Evolutionary conservation across 2,888 invertebrate species (phyloP).

Genomic region (Catocala fraxini): DNA sequence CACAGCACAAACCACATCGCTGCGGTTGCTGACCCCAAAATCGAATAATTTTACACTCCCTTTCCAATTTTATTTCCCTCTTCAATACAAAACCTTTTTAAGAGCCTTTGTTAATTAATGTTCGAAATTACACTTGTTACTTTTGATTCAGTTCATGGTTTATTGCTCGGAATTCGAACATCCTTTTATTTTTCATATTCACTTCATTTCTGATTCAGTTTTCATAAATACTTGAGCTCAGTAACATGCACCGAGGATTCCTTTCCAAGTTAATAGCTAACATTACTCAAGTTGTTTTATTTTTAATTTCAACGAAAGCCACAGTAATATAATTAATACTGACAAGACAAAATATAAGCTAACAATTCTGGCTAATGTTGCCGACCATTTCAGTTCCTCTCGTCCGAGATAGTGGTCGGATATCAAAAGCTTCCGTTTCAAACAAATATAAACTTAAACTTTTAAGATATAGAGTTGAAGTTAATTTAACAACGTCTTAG

Average conservation of each 20-base stretch:
- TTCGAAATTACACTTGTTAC: not conserved
- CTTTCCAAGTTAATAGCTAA: conserved; percentile 26
- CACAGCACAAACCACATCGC: conserved; percentile 2
- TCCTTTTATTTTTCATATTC: not conserved
- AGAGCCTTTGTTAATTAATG: conserved; percentile 8
- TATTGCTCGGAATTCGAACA: not conserved
- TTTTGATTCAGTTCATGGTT: not conserved
- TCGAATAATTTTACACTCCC: conserved; percentile 10
- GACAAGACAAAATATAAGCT: conserved; percentile 20
- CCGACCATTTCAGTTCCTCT: conserved; percentile 35
- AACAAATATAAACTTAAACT: conserved; percentile 11
- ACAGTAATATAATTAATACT: conserved; percentile 15
- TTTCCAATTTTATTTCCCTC: conserved; percentile 4
- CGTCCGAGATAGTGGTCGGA: conserved; percentile 22
- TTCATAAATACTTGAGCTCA: not conserved
- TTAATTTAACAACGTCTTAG: not conserved
- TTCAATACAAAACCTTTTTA: conserved; percentile 4
- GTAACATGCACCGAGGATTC: conserved; percentile 21
- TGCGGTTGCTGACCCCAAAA: conserved; percentile 9
- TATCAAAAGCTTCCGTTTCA: conserved; percentile 29
- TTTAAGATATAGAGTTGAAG: not conserved
- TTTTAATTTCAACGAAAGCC: conserved; percentile 28
- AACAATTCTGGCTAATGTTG: conserved; percentile 28
- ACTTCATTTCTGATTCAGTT: not conserved
- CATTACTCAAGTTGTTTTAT: conserved; percentile 23